Evolutionary conservation across 1,140 invertebrate species (phyloP), one percentile per base, ranked within the genome.

Genomic region (Sogatella furcifera): DNA sequence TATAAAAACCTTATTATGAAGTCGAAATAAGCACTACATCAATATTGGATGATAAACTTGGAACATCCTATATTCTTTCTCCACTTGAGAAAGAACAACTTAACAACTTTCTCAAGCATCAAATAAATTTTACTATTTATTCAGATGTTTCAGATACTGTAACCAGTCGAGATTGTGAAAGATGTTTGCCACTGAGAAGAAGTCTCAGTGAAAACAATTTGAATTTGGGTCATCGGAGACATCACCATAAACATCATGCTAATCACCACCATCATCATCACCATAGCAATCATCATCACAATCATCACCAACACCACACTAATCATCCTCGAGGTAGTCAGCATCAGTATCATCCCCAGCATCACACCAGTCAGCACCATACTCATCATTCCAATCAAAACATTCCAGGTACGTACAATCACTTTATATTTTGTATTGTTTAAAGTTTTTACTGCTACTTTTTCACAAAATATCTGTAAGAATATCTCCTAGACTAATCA

Each of bases 201-300:
- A 80, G 78, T 63, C 75, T 74, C 56, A 81, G 79, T 64, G 79
- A 81, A 62, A 77, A 57, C 9, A 65, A 65, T 54, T 15, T 65
- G 6, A 49, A 53, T 52, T 34, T 49, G 15, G 21, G 22, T 17
- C 22, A 55, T 24, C 21, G 53, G 15, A 28, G 53, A 38, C 46
- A 49, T 49, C 46, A 49, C 2, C 46, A 49, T 17, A 17, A 49
- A 22, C 46, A 49, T 28, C 53, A 55, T 28, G 11, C 10, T 55
- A 5, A 54, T 8, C 53, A 55, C 14, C 53, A 38, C 17, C 53
- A 49, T 49, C 15, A 49, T 49, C 21, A 17, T 49, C 46, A 19
- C 4, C 46, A 49, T 49, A 49, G 46, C 46, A 49, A 49, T 15
- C 15, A 22, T 49, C 46, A 49, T 49, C 46, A 49, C 1, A 17